Base-by-base conservation (phyloP, 2,888 invertebrate genomes). In the Apotomis betuletana region DNA sequence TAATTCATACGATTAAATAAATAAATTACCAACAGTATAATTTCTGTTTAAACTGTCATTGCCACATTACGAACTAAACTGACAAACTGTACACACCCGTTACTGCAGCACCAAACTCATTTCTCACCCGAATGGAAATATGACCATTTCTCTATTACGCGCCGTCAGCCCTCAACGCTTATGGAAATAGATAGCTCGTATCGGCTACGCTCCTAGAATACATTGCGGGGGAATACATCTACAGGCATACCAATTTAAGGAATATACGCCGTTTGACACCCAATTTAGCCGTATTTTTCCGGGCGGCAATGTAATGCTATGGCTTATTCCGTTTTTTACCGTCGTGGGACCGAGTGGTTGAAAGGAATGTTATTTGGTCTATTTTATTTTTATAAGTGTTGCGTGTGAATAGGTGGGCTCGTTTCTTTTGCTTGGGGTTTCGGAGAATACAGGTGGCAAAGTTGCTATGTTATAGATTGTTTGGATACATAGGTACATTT, bases 211-310 rank as follows among this genome's bases (percentile, higher is more conserved):
- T 58, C 15, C 60, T 58, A 68, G 72, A 72, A 72, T 72, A 72
- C 72, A 72, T 72, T 72, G 57, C 51, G 58, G 70, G 67, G 61
- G 67, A 71, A 70, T 70, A 67, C 61, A 71, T 71, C 71, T 62
- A 67, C 71, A 61, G 38, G 58, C 61, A 67, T 67, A 61, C 67
- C 71, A 61, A 69, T 71, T 71, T 71, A 71, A 67, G 71, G 61
- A 71, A 71, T 71, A 71, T 71, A 71, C 67, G 71, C 61, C 67
- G 67, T 71, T 71, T 71, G 71, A 71, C 71, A 71, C 71, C 71
- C 71, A 71, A 71, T 71, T 71, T 67, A 71, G 67, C 67, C 54
- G 67, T 71, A 70, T 70, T 70, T 64, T 55, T 71, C 61, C 57
- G 54, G 67, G 57, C 65, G 54, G 59, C 65, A 41, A 57, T 49